A percentile compares a stretch with the other conserved stretches of the same genome.
Evolutionary conservation across 2,888 invertebrate species (phyloP).

Genomic region (Hemithea aestivaria): DNA sequence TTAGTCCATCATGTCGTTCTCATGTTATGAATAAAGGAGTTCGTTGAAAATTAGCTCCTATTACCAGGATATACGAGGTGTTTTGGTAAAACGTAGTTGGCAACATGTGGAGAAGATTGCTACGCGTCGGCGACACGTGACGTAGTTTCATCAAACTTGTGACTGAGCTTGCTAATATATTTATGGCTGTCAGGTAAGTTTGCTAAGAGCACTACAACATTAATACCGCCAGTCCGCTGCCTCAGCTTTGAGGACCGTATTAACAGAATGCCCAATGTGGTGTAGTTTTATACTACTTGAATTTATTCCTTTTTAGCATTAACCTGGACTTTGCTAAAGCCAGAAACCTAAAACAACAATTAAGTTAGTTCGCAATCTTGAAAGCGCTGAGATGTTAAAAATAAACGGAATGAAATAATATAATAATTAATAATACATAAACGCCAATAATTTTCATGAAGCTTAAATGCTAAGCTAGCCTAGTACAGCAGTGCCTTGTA

Average conservation of each 20-base stretch:
- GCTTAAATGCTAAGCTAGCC: too few relatives aligned
- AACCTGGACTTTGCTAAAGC: too few relatives aligned
- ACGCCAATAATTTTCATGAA: too few relatives aligned
- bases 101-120: slow-evolving; percentile 6
- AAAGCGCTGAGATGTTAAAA: too few relatives aligned
- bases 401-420: too few relatives aligned
- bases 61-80: neutral
- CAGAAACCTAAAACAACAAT: too few relatives aligned
- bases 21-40: neutral
- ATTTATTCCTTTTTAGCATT: too few relatives aligned
- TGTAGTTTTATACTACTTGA: too few relatives aligned
- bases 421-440: too few relatives aligned
- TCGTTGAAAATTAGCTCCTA: slow-evolving; percentile 4
- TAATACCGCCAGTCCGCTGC: slow-evolving; percentile 39
- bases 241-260: slow-evolving; percentile 41
- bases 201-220: slow-evolving; percentile 49
- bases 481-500: too few relatives aligned
- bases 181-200: slow-evolving; percentile 51
- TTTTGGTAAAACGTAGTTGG: slow-evolving; percentile 1
- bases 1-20: neutral
- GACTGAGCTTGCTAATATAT: slow-evolving; percentile 46
- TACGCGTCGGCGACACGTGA: slow-evolving; percentile 24
- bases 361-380: too few relatives aligned
- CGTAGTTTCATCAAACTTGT: slow-evolving; percentile 44
- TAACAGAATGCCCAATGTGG: neutral